phyloP scores from a whole-genome alignment of 2,113 vertebrate genomes.

The Aldabrachelys gigantea region DNA sequence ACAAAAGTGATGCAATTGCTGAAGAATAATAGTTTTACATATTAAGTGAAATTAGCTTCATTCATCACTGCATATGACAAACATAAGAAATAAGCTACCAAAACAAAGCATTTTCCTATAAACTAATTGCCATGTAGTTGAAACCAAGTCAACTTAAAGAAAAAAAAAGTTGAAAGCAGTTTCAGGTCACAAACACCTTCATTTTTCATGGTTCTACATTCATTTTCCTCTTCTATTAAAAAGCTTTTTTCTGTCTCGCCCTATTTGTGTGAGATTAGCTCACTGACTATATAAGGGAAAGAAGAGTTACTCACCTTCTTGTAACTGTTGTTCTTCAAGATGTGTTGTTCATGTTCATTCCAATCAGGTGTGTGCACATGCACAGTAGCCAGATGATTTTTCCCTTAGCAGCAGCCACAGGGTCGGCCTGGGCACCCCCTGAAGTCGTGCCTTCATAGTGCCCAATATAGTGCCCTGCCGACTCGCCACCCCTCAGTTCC shows the following conservation, averaged over 20 bases:
- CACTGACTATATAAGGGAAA: neutral
- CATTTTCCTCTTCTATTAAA: neutral
- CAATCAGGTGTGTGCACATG: too few relatives aligned
- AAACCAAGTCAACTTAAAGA: neutral
- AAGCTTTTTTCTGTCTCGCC: neutral
- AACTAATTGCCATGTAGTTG: neutral
- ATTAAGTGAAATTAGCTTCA: neutral
- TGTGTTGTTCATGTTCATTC: too few relatives aligned
- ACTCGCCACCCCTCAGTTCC: too few relatives aligned
- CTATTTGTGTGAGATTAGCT: fast-evolving
- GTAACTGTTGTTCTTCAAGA: too few relatives aligned
- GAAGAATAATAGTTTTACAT: neutral
- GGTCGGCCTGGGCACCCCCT: too few relatives aligned
- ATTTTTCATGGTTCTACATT: neutral
- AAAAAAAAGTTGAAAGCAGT: neutral
- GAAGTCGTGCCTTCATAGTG: too few relatives aligned
- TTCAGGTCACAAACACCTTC: neutral
- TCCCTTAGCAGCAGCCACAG: too few relatives aligned
- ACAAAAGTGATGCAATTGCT: neutral
- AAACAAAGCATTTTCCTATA: neutral
- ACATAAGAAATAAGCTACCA: neutral
- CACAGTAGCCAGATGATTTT: too few relatives aligned
- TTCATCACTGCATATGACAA: fast-evolving
- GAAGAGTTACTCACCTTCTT: too few relatives aligned
- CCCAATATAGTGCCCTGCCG: too few relatives aligned